phyloP scores from a whole-genome alignment of 2,888 invertebrate species.

The Mesochorus sp. region DNA sequence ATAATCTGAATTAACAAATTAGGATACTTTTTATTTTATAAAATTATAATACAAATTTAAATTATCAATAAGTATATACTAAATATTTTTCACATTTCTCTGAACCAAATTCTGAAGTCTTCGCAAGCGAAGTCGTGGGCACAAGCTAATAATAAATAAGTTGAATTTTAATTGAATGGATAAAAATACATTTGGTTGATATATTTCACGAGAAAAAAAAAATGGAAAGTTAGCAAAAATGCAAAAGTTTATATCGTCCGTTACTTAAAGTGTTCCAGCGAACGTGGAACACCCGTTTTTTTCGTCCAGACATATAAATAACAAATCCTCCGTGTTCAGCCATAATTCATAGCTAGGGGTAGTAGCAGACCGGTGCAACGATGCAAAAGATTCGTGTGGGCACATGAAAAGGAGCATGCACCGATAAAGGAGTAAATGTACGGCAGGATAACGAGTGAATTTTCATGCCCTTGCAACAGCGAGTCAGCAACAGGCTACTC shows the following conservation, averaged over 20 bases:
- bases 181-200: neutral
- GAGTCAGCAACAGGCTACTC: constrained; percentile 46
- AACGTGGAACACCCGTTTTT: neutral
- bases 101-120: too few relatives aligned
- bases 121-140: too few relatives aligned
- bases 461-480: constrained; percentile 14
- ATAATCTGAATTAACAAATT: too few relatives aligned
- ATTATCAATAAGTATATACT: too few relatives aligned
- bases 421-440: neutral
- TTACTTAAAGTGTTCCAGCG: neutral
- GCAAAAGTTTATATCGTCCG: constrained; percentile 3
- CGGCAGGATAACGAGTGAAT: neutral
- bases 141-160: too few relatives aligned
- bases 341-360: constrained; percentile 20
- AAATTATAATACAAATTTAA: too few relatives aligned
- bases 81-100: too few relatives aligned
- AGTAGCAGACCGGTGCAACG: neutral
- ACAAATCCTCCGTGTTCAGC: neutral
- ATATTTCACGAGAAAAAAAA: neutral
- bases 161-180: too few relatives aligned
- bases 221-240: too few relatives aligned
- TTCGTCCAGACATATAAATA: neutral
- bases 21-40: too few relatives aligned
- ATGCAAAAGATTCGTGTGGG: neutral
- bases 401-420: too few relatives aligned